Percentiles rank a stretch among this genome's conserved stretches.
These are phyloP conservation scores for Lepidotrigona ventralis DNA, from an alignment of 1,140 invertebrate genomes.

Conservation along the genomic window DNA sequence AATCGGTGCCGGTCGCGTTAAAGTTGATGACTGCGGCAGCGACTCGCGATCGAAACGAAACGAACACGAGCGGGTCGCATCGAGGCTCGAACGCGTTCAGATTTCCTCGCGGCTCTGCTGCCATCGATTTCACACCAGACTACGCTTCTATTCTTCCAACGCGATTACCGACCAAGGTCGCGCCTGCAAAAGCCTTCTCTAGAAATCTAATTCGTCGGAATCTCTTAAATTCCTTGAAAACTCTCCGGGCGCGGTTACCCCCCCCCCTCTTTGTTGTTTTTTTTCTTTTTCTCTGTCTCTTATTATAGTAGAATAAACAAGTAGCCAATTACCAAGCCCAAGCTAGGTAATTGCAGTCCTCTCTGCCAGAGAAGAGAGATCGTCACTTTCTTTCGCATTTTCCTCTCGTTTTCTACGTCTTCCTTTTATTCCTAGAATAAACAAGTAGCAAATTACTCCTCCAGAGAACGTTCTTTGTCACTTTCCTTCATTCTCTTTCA, in stretches of 20 bases:
- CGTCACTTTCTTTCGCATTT: background rate
- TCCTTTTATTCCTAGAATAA: background rate
- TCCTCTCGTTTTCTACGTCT: background rate
- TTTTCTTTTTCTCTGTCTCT: background rate
- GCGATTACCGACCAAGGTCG: conserved; percentile 20
- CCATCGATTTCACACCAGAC: conserved; percentile 43
- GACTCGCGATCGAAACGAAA: conserved; percentile 17
- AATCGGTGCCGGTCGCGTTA: background rate
- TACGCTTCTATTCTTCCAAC: conserved; percentile 40
- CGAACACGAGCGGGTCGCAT: background rate
- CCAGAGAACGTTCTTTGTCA: background rate
- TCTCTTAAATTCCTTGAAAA: background rate
- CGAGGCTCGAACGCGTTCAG: background rate
- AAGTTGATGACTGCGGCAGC: background rate
- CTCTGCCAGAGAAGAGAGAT: background rate
- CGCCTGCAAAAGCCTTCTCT: background rate
- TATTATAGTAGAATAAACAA: background rate
- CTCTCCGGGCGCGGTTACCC: background rate
- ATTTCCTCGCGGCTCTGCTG: conserved; percentile 24
- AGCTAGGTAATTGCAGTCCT: background rate
- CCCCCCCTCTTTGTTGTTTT: background rate
- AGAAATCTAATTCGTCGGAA: too few species aligned
- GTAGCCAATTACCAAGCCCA: background rate
- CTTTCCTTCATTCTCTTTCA: background rate
- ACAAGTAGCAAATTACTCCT: background rate